These are phyloP conservation scores for Melipona bicolor DNA, from an alignment of 2,888 invertebrate genomes.

Conservation along the genomic window DNA sequence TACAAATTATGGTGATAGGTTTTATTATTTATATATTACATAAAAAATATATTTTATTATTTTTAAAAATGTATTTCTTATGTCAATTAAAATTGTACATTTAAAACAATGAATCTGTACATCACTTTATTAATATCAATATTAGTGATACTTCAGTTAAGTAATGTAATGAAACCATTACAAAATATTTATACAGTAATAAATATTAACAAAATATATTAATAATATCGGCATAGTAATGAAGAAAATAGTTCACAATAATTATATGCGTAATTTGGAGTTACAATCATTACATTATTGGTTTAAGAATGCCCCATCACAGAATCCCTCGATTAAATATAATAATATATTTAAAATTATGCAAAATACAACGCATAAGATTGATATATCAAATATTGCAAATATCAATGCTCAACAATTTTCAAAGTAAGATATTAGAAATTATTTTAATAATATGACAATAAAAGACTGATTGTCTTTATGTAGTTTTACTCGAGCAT, in stretches of 20 bases:
- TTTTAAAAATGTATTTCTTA: background rate
- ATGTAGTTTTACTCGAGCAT: conserved; percentile 4
- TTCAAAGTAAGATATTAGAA: conserved; percentile 40
- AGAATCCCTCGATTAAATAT: conserved; percentile 18
- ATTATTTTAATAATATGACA: background rate
- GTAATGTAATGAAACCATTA: background rate
- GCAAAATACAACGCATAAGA: conserved; percentile 23
- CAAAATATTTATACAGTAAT: background rate
- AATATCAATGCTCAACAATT: background rate
- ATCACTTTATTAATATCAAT: conserved; percentile 5
- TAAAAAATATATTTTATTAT: background rate
- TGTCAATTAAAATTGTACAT: no score
- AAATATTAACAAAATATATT: background rate
- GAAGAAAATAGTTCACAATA: conserved; percentile 18
- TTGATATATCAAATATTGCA: conserved; percentile 17
- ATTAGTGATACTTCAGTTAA: conserved; percentile 37
- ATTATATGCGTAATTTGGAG: conserved; percentile 40
- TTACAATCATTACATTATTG: conserved; percentile 49
- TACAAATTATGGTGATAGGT: background rate
- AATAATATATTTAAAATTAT: conserved; percentile 31
- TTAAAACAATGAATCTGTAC: conserved; percentile 2
- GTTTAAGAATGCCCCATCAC: conserved; percentile 42
- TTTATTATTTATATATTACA: background rate
- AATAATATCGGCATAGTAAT: conserved; percentile 13
- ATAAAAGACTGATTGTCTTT: background rate